These are phyloP conservation scores for Sternarchorhynchus goeldii DNA, from an alignment of 2,797 vertebrate genomes.

Conservation along the genomic window DNA sequence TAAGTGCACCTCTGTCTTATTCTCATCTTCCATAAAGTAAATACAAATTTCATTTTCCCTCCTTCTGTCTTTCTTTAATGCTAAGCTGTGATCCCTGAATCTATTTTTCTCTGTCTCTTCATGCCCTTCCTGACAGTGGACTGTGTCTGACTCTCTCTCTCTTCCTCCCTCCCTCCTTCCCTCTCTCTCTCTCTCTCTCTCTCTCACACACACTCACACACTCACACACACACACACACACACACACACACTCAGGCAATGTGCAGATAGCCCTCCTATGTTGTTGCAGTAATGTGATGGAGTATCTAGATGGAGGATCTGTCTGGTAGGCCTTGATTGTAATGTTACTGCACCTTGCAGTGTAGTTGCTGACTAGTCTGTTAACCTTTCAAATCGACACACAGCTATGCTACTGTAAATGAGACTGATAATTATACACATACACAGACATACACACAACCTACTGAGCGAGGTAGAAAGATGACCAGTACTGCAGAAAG, in stretches of 20 bases:
- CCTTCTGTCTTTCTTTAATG: background rate
- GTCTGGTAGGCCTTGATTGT: constrained; percentile 71
- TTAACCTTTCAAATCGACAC: constrained; percentile 82
- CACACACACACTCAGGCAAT: constrained; percentile 4
- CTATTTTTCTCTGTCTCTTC: background rate
- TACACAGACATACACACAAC: background rate
- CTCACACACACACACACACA: constrained; percentile 45
- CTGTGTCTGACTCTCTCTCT: background rate
- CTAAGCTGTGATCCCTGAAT: background rate
- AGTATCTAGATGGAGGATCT: constrained; percentile 61
- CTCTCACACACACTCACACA: constrained; percentile 32
- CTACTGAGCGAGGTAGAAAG: background rate
- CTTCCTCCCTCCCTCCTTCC: background rate
- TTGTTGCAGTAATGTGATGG: constrained; percentile 1
- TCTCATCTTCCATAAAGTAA: constrained; percentile 15
- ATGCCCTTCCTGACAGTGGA: background rate
- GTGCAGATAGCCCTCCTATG: constrained; percentile 8
- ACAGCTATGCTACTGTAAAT: constrained; percentile 71
- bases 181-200: constrained; percentile 36
- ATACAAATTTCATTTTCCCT: constrained; percentile 1
- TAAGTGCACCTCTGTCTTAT: background rate
- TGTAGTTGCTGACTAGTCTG: constrained; percentile 83
- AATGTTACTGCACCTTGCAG: constrained; percentile 72
- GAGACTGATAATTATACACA: constrained; percentile 71
- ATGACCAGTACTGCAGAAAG: background rate